Conservation (phyloP, 2,113 vertebrate species). For the Prinia subflava region DNA sequence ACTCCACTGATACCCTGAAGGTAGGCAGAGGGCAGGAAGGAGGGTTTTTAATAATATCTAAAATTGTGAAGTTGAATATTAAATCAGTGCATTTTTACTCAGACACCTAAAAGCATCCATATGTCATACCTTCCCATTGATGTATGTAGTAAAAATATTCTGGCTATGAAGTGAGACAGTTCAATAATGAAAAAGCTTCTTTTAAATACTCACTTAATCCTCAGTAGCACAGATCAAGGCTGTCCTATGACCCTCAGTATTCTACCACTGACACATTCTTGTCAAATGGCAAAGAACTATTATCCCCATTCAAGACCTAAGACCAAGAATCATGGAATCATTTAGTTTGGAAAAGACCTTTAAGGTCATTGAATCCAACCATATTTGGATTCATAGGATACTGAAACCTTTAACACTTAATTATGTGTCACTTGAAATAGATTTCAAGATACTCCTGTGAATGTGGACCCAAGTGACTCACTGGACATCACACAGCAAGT, state of each 20-base stretch:
- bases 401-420: not conserved
- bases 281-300: not conserved
- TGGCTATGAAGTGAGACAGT: not conserved
- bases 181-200: not conserved
- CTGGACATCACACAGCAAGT: not conserved
- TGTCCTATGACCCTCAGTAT: not conserved
- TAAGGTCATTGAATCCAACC: not conserved
- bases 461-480: not conserved
- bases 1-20: not conserved
- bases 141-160: not conserved
- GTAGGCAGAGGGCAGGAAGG: not conserved
- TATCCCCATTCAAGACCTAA: not conserved
- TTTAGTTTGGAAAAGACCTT: not conserved
- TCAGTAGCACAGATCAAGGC: not conserved
- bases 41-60: not conserved
- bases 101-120: not conserved
- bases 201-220: not conserved
- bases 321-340: not conserved
- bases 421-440: not conserved
- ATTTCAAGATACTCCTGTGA: not conserved
- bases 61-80: not conserved
- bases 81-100: not conserved
- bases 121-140: not conserved
- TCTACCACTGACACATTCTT: not conserved
- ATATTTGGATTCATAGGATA: not conserved